Base-by-base conservation (phyloP, 2,113 vertebrate species). In the Columbina picui region DNA sequence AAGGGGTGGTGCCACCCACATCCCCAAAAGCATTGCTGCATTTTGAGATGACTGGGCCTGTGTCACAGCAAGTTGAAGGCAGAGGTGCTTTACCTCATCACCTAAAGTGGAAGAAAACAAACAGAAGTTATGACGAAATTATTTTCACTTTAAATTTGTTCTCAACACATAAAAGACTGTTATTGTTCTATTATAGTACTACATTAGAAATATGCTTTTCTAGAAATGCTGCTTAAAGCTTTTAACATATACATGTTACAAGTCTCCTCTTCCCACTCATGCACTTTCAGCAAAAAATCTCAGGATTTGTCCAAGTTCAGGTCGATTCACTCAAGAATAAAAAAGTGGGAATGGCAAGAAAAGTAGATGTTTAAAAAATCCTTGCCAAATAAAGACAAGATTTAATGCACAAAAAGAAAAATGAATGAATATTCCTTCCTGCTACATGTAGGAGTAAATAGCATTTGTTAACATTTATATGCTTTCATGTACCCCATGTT, bases 1-100 rank as follows among this genome's bases (percentile, higher is more conserved):
- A 23, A 99, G 98, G 0, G 99, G 99, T 1, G 98, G 98, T 5
- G 94, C 97, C 50, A 99, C 89, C 99, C 99, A 99, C 91, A 98
- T 98, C 43, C 98, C 98, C 96, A 99, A 93, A 52, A 99, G 98
- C 34, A 98, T 97, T 39, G 99, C 97, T 11, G 99, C 99, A 38
- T 98, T 99, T 94, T 99, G 98, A 59, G 99, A 99, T 14, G 99
- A 98, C 67, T 98, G 99, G 53, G 98, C 97, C 86, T 99, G 99
- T 29, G 97, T 98, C 30, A 98, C 98, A 55, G 98, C 98, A 80
- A 99, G 91, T 18, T 98, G 94, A 95, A 99, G 94, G 91, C 99
- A 99, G 38, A 99, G 97, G 47, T 99, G 98, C 96, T 99, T 99
- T 6, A 99, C 97, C 14, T 99, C 99, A 91, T 99, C 98, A 86